Evolutionary conservation across 2,888 invertebrate genomes (phyloP), one percentile per base, ranked within the genome.

Genomic region (Ochropacha duplaris): DNA sequence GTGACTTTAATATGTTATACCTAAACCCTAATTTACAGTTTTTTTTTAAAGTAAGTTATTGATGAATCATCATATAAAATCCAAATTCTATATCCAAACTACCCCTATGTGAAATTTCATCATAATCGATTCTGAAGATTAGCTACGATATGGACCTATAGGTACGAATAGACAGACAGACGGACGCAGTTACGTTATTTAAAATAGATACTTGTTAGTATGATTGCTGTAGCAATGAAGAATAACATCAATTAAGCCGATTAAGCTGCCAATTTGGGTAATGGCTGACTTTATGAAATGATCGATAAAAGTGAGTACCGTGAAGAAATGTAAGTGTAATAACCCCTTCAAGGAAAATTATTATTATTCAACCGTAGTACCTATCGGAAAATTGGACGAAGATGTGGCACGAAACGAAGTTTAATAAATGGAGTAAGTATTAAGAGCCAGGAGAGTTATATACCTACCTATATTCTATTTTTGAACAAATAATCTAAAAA

Each of bases 331-430:
- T 54, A 58, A 66, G 67, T 64, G 51, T 61, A 68, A 72, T 73
- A 61, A 72, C 56, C 61, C 58, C 59, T 58, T 28, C 44, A 55
- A 39, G 55, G 62, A 61, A 54, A 68, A 72, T 72, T 68, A 72
- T 68, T 66, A 70, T 68, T 63, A 61, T 69, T 70, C 60, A 59
- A 54, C 56, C 49, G 51, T 60, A 56, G 54, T 44, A 19, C 44
- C 44, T 51, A 16, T 52, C 59, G 60, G 66, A 68, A 81, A 76
- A 79, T 80, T 76, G 72, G 63, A 65, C 61, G 63, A 65, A 62
- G 63, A 71, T 64, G 68, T 66, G 65, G 60, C 61, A 60, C 24
- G 56, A 57, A 66, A 66, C 57, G 54, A 66, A 62, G 57, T 65
- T 66, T 58, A 31, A 31, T 57, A 39, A 55, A 59, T 59, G 64